Percentiles rank a stretch among this genome's conserved stretches.
Evolutionary conservation across 92 coral and sea anemone species (phyloP).

Genomic region (Siderastrea siderea): DNA sequence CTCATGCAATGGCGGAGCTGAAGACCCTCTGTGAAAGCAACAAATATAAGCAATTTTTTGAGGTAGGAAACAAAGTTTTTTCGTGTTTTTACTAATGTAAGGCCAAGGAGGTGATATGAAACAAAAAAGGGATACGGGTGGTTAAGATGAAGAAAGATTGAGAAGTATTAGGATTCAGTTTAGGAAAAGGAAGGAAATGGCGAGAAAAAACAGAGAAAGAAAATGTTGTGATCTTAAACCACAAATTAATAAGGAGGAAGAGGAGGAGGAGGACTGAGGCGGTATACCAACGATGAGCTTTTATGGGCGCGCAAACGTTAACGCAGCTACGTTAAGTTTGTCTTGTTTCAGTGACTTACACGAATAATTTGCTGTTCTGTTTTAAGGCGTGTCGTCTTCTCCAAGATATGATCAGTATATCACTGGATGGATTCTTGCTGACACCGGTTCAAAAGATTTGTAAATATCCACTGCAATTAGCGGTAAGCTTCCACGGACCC

Average conservation of each 20-base stretch:
- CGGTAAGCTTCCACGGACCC: constrained; percentile 67
- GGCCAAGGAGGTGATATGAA: too few relatives aligned
- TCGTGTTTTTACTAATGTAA: too few relatives aligned
- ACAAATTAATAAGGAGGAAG: too few relatives aligned
- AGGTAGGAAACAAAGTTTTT: constrained; percentile 57
- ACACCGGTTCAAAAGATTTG: constrained; percentile 99
- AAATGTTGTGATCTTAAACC: too few relatives aligned
- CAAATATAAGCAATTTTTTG: constrained; percentile 97
- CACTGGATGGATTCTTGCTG: constrained; percentile 94
- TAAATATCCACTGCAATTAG: constrained; percentile 96
- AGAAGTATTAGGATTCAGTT: too few relatives aligned
- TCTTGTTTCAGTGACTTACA: background rate
- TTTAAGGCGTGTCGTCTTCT: constrained; percentile 94
- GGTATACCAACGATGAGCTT: background rate
- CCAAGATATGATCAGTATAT: constrained; percentile 95
- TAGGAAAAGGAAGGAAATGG: too few relatives aligned
- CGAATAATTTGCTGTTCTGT: background rate
- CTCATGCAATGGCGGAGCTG: constrained; percentile 93
- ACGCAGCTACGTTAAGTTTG: background rate
- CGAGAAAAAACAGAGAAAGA: too few relatives aligned
- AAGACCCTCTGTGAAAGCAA: constrained; percentile 85
- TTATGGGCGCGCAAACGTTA: background rate
- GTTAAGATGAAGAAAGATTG: too few relatives aligned
- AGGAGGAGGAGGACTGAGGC: background rate
- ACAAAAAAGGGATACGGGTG: too few relatives aligned